Percentiles rank a stretch among this genome's conserved stretches.
Conservation (phyloP, 1,140 invertebrate species). For the Aradophagus sp. region DNA sequence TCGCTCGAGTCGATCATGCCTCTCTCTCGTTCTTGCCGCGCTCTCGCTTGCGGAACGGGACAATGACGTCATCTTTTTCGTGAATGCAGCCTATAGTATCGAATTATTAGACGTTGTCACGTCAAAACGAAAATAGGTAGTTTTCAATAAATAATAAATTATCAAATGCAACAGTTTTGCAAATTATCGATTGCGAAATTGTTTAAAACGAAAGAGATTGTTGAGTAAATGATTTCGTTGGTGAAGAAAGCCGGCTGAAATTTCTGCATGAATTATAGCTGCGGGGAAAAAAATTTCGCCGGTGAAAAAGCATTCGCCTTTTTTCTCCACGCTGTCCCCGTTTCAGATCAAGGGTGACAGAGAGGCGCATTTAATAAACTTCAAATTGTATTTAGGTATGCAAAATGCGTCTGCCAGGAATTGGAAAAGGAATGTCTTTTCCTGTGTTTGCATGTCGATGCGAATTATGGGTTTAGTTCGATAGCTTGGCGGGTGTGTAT, state of each 20-base stretch:
- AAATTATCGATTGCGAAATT: constrained; percentile 2
- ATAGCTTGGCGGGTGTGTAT: constrained; percentile 30
- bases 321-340: constrained; percentile 13
- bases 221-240: constrained; percentile 10
- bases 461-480: constrained; percentile 48
- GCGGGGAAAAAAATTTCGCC: constrained; percentile 10
- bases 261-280: constrained; percentile 28
- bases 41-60: too few relatives aligned
- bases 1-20: too few relatives aligned
- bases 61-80: too few relatives aligned
- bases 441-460: constrained; percentile 44
- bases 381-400: constrained; percentile 55
- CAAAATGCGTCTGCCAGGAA: constrained; percentile 40
- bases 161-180: too few relatives aligned
- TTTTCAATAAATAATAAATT: too few relatives aligned
- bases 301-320: constrained; percentile 1
- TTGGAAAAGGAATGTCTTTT: constrained; percentile 44
- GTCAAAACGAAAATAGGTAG: too few relatives aligned
- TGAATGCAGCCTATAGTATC: too few relatives aligned
- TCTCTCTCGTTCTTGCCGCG: too few relatives aligned
- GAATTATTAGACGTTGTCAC: too few relatives aligned
- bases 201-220: neutral
- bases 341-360: constrained; percentile 44
- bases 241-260: neutral
- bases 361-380: constrained; percentile 48